phyloP scores from a whole-genome alignment of 2,888 invertebrate species.

The Drosophila merina region DNA sequence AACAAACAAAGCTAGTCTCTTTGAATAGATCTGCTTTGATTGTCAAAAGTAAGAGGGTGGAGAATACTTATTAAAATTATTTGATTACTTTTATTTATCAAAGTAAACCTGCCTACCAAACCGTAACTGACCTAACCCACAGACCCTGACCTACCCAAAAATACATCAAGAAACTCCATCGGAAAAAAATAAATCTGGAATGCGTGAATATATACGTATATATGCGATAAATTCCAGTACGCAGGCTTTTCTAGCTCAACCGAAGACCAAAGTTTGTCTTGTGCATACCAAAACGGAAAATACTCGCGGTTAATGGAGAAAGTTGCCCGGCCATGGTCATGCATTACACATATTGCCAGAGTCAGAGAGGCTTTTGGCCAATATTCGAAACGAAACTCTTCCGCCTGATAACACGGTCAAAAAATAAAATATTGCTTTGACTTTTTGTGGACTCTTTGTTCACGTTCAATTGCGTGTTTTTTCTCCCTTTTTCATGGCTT shows the following conservation, averaged over 20 bases:
- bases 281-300: constrained; percentile 61
- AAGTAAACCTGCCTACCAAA: constrained; percentile 2
- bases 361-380: constrained; percentile 18
- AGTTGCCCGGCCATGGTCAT: constrained; percentile 59
- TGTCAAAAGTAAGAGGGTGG: background rate
- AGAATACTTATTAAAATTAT: too few relatives aligned
- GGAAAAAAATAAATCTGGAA: background rate
- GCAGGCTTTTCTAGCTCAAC: constrained; percentile 34
- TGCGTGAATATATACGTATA: background rate
- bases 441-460: constrained; percentile 20
- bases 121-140: constrained; percentile 34
- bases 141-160: constrained; percentile 33
- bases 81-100: too few relatives aligned
- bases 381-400: constrained; percentile 53
- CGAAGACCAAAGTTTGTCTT: constrained; percentile 40
- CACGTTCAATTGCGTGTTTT: constrained; percentile 48
- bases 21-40: background rate
- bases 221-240: constrained; percentile 19
- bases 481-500: constrained; percentile 44
- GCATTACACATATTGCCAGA: constrained; percentile 48
- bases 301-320: constrained; percentile 63
- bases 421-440: constrained; percentile 29
- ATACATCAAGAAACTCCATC: constrained; percentile 11
- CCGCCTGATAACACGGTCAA: constrained; percentile 61
- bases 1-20: background rate